These are phyloP conservation scores for Perdita meconis DNA, from an alignment of 2,888 invertebrate genomes.

Conservation along the genomic window DNA sequence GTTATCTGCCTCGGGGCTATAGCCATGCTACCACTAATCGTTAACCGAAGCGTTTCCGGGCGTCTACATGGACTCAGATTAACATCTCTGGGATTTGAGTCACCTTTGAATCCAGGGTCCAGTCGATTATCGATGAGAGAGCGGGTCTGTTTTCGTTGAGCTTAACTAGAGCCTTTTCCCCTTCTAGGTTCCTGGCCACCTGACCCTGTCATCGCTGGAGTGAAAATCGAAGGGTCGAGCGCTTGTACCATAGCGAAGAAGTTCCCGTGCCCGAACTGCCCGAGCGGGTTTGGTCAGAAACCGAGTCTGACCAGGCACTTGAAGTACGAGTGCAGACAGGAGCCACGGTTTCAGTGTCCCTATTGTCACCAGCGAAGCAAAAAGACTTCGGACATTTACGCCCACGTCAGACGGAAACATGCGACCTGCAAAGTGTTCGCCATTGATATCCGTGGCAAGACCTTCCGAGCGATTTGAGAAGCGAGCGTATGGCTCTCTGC, in stretches of 20 bases:
- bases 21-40: slow-evolving; percentile 34
- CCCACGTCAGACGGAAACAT: slow-evolving; percentile 78
- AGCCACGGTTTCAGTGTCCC: slow-evolving; percentile 79
- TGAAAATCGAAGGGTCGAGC: neutral
- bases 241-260: slow-evolving; percentile 43
- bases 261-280: slow-evolving; percentile 71
- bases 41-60: neutral
- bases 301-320: slow-evolving; percentile 75
- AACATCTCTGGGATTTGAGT: too few species aligned
- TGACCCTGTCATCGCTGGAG: neutral
- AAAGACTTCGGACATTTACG: slow-evolving; percentile 78
- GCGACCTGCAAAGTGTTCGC: slow-evolving; percentile 72
- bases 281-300: slow-evolving; percentile 73
- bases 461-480: neutral
- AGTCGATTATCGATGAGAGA: too few species aligned
- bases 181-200: slow-evolving; percentile 30
- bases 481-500: neutral
- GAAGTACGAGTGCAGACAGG: slow-evolving; percentile 77
- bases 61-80: too few species aligned
- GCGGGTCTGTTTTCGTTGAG: neutral
- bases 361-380: slow-evolving; percentile 78
- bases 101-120: too few species aligned
- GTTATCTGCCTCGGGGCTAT: neutral
- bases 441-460: slow-evolving; percentile 68
- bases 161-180: slow-evolving; percentile 29